phyloP scores from a whole-genome alignment of 2,797 vertebrate genomes.

The Neostethus bicornis region DNA sequence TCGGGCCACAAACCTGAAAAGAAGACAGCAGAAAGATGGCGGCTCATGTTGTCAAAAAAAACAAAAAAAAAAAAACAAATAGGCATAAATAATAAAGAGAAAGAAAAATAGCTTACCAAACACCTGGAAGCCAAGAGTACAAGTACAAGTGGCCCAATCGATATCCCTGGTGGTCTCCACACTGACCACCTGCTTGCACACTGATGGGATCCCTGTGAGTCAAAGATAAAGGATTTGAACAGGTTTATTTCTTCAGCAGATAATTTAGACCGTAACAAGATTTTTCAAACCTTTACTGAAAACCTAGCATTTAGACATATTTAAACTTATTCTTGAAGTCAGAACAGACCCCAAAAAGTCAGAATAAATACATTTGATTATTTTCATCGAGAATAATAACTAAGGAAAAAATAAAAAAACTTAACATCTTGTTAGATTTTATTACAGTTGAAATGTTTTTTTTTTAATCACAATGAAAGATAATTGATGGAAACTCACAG shows the following conservation, averaged over 20 bases:
- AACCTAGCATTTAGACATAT: not conserved
- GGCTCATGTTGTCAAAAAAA: not conserved
- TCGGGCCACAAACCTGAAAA: slow-evolving; percentile 94
- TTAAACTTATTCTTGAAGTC: not conserved
- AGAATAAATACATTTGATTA: not conserved
- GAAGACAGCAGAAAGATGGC: not conserved
- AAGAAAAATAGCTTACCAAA: slow-evolving; percentile 83
- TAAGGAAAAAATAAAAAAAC: not conserved
- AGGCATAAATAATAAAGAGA: not conserved
- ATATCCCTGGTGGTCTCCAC: slow-evolving; percentile 95
- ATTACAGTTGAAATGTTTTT: too few species aligned
- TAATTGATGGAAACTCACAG: slow-evolving; percentile 83
- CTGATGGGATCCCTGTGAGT: slow-evolving; percentile 91
- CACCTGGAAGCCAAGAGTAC: slow-evolving; percentile 93
- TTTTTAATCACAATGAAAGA: not conserved
- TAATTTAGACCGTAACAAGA: not conserved
- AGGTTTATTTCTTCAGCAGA: not conserved
- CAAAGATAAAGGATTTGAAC: slow-evolving; percentile 10
- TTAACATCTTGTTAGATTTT: too few species aligned
- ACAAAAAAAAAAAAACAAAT: slow-evolving; percentile 3
- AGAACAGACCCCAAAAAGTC: not conserved
- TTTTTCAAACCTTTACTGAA: not conserved
- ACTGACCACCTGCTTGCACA: slow-evolving; percentile 97
- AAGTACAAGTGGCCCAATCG: slow-evolving; percentile 91
- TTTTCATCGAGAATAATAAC: not conserved